Evolutionary conservation across 2,888 invertebrate species (phyloP), one percentile per base, ranked within the genome.

Genomic region (Aphodius sticticus): DNA sequence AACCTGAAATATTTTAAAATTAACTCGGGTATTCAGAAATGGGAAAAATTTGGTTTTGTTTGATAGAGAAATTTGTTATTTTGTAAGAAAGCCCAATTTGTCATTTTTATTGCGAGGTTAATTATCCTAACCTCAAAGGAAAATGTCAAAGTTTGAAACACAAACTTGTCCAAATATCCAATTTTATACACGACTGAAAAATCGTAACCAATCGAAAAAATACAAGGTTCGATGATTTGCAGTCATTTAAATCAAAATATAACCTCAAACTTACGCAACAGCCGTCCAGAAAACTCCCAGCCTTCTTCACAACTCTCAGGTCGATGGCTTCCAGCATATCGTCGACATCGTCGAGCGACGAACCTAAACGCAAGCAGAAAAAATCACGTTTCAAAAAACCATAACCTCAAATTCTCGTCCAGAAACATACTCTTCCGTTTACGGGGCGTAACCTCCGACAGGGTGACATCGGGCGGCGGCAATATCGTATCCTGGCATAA

Each of bases 231-330:
- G 1, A 69, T 2, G 14, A n/a, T 69, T 69, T 69, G 15, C 15
- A 26, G 26, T 26, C 26, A 26, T 3, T 26, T 26, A 35, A n/a
- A 74, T 9, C 26, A 36, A 74, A 26, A 1, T 26, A 26, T 26
- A 26, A 26, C 26, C 26, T 26, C 26, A 26, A 26, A 90, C 92
- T 91, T 88, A 96, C 95, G 89, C 94, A 95, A 87, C 96, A 97
- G 76, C 97, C 97, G 90, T 98, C 97, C 79, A 98, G 92, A 87
- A 97, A 97, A 80, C 93, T 91, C 53, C 96, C 97, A 81, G 94
- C 94, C 86, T 92, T 92, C 86, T 94, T 94, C 1, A 94, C 93
- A 80, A 91, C 90, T 78, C 92, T 92, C 82, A 95, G 90, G 84
- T 95, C 93, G 70, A 95, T 89, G 78, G 89, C 87, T 70, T 88